These are phyloP conservation scores for Acanthurus tractus DNA, from an alignment of 2,797 vertebrate genomes.

Conservation along the genomic window DNA sequence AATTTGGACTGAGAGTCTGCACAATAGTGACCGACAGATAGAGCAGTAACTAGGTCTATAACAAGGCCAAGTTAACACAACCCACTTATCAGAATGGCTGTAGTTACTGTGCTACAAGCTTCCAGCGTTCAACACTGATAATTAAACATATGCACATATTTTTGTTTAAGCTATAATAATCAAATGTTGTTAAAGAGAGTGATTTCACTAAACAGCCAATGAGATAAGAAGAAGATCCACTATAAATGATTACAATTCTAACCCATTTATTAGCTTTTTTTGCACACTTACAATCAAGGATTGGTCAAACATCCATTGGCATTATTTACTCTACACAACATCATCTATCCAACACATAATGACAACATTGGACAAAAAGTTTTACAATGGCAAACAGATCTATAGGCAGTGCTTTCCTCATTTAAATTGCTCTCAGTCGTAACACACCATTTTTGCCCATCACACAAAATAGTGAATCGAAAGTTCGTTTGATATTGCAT, in stretches of 20 bases:
- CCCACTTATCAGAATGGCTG: too few relatives aligned
- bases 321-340: slow-evolving; percentile 77
- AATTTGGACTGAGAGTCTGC: too few relatives aligned
- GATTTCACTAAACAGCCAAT: too few relatives aligned
- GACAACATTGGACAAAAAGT: slow-evolving; percentile 74
- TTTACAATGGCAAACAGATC: slow-evolving; percentile 81
- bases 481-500: slow-evolving; percentile 77
- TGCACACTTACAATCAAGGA: slow-evolving; percentile 84
- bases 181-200: too few relatives aligned
- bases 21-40: too few relatives aligned
- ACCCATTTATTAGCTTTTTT: slow-evolving; percentile 83
- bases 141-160: too few relatives aligned
- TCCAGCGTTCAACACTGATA: too few relatives aligned
- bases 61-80: too few relatives aligned
- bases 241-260: slow-evolving; percentile 58
- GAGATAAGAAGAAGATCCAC: neutral
- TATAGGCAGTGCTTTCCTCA: slow-evolving; percentile 75
- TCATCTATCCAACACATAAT: slow-evolving; percentile 80
- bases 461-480: slow-evolving; percentile 68
- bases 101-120: too few relatives aligned
- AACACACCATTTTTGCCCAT: slow-evolving; percentile 56
- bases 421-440: slow-evolving; percentile 43
- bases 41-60: too few relatives aligned
- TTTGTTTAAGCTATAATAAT: too few relatives aligned
- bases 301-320: slow-evolving; percentile 76